Percentiles rank a stretch among this genome's conserved stretches.
These are phyloP conservation scores for Drosophila parabipectinata DNA, from an alignment of 1,140 invertebrate species.

Conservation along the genomic window DNA sequence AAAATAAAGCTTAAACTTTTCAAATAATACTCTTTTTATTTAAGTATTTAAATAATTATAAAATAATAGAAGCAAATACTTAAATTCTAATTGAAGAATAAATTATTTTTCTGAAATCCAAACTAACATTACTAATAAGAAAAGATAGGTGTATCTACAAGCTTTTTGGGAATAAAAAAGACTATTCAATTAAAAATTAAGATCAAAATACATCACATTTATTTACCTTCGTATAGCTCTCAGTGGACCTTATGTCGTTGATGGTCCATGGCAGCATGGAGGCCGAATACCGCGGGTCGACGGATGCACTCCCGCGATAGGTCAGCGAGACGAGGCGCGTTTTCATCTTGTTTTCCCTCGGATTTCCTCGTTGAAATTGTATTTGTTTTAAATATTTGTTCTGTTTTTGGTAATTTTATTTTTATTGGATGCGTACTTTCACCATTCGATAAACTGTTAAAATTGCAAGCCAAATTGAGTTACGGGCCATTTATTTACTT, in stretches of 20 bases:
- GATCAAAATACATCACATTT: not conserved
- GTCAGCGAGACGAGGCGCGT: conserved; percentile 88
- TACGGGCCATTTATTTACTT: conserved; percentile 43
- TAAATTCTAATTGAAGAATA: too few species aligned
- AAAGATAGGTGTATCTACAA: too few species aligned
- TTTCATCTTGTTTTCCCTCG: conserved; percentile 84
- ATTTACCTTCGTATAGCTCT: conserved; percentile 85
- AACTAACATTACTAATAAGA: too few species aligned
- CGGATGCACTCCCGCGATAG: conserved; percentile 89
- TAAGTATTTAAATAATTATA: too few species aligned
- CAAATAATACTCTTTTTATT: too few species aligned
- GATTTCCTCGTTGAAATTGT: not conserved
- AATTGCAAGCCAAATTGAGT: conserved; percentile 36
- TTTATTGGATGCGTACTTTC: conserved; percentile 13
- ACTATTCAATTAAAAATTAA: not conserved
- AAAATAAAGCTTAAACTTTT: too few species aligned
- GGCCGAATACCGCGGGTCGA: conserved; percentile 89
- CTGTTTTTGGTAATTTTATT: conserved; percentile 19
- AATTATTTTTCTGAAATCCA: too few species aligned
- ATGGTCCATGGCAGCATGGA: conserved; percentile 92
- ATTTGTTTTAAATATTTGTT: conserved; percentile 6
- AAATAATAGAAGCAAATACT: too few species aligned
- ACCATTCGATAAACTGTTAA: conserved; percentile 26
- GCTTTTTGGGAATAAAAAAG: too few species aligned
- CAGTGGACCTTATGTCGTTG: conserved; percentile 87